Evolutionary conservation across 2,888 invertebrate species (phyloP).

Genomic region (Tetranychus piercei): DNA sequence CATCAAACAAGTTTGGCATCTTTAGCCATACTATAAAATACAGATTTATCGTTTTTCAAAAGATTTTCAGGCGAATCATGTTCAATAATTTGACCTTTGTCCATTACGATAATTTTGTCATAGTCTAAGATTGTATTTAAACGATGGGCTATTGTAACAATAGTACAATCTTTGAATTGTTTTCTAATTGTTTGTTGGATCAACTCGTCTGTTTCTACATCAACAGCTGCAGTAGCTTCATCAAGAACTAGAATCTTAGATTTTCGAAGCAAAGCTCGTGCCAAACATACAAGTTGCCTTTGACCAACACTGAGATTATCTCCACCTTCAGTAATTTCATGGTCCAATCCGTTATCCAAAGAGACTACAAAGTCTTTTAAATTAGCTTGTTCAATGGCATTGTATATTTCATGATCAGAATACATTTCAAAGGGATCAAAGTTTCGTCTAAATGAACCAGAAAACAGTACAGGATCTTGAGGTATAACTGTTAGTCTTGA

Average conservation of each 20-base stretch:
- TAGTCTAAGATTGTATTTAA: slow-evolving; percentile 15
- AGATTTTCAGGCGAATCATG: slow-evolving; percentile 25
- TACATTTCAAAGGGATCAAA: slow-evolving; percentile 69
- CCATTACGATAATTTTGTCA: slow-evolving; percentile 50
- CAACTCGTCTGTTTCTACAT: slow-evolving; percentile 34
- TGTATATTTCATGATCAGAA: slow-evolving; percentile 59
- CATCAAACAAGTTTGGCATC: no score
- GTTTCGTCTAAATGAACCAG: slow-evolving; percentile 58
- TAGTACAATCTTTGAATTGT: slow-evolving; percentile 32
- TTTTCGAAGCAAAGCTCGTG: slow-evolving; percentile 62
- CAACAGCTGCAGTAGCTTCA: slow-evolving; percentile 29
- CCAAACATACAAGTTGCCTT: slow-evolving; percentile 69
- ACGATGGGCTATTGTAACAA: slow-evolving; percentile 42
- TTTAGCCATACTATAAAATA: no score
- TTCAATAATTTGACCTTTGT: slow-evolving; percentile 25
- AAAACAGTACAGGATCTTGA: slow-evolving; percentile 57
- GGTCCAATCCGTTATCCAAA: slow-evolving; percentile 47
- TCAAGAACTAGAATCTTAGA: slow-evolving; percentile 47
- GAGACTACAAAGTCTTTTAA: slow-evolving; percentile 47
- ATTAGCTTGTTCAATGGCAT: slow-evolving; percentile 61
- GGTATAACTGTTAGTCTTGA: slow-evolving; percentile 36
- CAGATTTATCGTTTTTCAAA: slow-evolving; percentile 9
- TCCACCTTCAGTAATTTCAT: slow-evolving; percentile 51
- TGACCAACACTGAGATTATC: slow-evolving; percentile 74
- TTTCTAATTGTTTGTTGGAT: slow-evolving; percentile 34